A percentile compares a stretch with the other conserved stretches of the same genome.
Conservation (phyloP, 2,888 invertebrate species). For the Tinea pellionella region DNA sequence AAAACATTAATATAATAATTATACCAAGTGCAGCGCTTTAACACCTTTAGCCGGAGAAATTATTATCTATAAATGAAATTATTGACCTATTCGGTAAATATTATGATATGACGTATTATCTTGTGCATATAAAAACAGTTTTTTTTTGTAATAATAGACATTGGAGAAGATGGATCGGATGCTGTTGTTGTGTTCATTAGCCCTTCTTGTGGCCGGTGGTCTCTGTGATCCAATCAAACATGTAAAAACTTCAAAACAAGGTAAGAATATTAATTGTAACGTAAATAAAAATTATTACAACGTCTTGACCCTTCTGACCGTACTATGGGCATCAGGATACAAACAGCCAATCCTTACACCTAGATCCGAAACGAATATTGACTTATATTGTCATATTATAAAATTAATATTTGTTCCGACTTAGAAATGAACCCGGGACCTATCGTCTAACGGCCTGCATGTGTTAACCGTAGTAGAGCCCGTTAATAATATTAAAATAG, state of each 20-base stretch:
- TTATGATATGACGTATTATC: conserved; percentile 16
- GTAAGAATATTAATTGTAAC: conserved; percentile 38
- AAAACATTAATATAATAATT: too few relatives aligned
- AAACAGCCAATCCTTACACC: too few relatives aligned
- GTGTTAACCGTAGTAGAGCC: too few relatives aligned
- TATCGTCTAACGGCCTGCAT: too few relatives aligned
- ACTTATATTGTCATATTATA: too few relatives aligned
- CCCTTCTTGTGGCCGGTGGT: conserved; percentile 42
- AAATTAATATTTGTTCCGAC: too few relatives aligned
- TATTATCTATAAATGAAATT: neutral
- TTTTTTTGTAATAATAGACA: conserved; percentile 21
- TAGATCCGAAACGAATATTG: too few relatives aligned
- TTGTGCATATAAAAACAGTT: conserved; percentile 23
- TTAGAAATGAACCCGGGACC: too few relatives aligned
- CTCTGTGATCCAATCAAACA: conserved; percentile 30
- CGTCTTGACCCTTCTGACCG: too few relatives aligned
- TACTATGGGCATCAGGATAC: too few relatives aligned
- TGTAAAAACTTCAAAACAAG: conserved; percentile 27
- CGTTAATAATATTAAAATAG: too few relatives aligned
- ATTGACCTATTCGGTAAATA: conserved; percentile 4
- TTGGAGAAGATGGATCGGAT: conserved; percentile 43
- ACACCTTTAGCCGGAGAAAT: neutral
- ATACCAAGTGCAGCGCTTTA: neutral
- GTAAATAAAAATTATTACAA: neutral
- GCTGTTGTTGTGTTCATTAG: conserved; percentile 41